Conservation (phyloP, 2,888 invertebrate genomes). For the Drosophila multiciliata region DNA sequence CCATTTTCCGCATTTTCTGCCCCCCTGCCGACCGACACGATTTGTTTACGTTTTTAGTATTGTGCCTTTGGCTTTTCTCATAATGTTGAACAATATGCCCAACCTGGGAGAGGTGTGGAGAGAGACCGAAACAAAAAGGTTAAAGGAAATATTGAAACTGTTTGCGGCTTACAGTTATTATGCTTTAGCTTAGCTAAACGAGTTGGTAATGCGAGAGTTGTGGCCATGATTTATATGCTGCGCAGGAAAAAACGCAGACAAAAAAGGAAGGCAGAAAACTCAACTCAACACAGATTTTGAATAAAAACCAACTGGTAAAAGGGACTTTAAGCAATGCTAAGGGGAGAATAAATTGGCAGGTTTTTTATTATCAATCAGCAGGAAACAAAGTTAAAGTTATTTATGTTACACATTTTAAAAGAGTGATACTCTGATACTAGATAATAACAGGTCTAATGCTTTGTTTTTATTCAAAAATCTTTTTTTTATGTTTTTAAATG, state of each 20-base stretch:
- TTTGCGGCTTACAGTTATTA: constrained; percentile 66
- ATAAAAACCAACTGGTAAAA: constrained; percentile 8
- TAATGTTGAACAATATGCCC: constrained; percentile 68
- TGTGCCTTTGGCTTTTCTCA: constrained; percentile 60
- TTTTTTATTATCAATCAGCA: background rate
- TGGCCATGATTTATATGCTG: constrained; percentile 47
- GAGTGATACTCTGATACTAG: too few relatives aligned
- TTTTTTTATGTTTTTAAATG: too few relatives aligned
- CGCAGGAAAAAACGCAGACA: constrained; percentile 8
- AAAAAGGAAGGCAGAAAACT: constrained; percentile 27
- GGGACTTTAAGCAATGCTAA: background rate
- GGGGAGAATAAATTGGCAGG: background rate
- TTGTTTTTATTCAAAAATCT: too few relatives aligned
- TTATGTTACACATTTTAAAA: background rate
- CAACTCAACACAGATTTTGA: constrained; percentile 5
- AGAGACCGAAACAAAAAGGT: constrained; percentile 48
- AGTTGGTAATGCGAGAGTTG: constrained; percentile 71
- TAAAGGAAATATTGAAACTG: constrained; percentile 69
- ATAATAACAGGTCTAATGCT: too few relatives aligned
- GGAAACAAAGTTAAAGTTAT: background rate
- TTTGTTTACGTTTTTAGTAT: constrained; percentile 62
- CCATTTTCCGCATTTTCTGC: background rate
- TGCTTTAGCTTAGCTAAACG: constrained; percentile 65
- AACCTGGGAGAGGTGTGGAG: constrained; percentile 14
- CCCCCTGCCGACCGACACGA: background rate